phyloP scores from a whole-genome alignment of 2,888 invertebrate species.

The Dorcus hopei region DNA sequence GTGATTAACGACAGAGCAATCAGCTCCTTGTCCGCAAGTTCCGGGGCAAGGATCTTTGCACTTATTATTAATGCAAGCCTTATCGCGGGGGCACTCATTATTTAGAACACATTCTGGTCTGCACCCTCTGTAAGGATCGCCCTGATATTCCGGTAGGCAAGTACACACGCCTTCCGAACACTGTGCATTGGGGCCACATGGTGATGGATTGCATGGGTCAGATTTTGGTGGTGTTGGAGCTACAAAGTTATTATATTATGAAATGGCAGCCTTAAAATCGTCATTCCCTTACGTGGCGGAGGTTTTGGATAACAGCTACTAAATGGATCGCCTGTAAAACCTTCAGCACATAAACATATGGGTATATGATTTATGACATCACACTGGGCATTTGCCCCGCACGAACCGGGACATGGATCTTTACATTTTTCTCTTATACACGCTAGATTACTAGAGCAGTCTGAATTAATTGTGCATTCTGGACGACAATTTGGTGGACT shows the following conservation, averaged over 20 bases:
- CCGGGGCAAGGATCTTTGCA: slow-evolving; percentile 72
- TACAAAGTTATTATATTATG: slow-evolving; percentile 40
- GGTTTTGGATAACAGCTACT: slow-evolving; percentile 59
- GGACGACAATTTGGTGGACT: slow-evolving; percentile 70
- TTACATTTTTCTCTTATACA: slow-evolving; percentile 72
- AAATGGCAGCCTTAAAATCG: neutral
- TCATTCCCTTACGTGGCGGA: slow-evolving; percentile 32
- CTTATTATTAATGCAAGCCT: slow-evolving; percentile 70
- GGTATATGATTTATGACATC: slow-evolving; percentile 67
- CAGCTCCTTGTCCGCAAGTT: slow-evolving; percentile 59
- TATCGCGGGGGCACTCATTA: slow-evolving; percentile 65
- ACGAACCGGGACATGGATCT: slow-evolving; percentile 72
- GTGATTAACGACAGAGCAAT: slow-evolving; percentile 58
- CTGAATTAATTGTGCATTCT: slow-evolving; percentile 69
- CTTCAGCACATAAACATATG: slow-evolving; percentile 63
- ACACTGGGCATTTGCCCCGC: slow-evolving; percentile 63
- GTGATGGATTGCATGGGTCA: slow-evolving; percentile 71
- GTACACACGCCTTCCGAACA: slow-evolving; percentile 67
- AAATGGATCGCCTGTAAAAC: slow-evolving; percentile 65
- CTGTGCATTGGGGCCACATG: slow-evolving; percentile 62
- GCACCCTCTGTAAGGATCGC: slow-evolving; percentile 71
- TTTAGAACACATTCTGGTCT: slow-evolving; percentile 76
- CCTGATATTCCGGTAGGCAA: slow-evolving; percentile 69
- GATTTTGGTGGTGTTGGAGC: slow-evolving; percentile 44
- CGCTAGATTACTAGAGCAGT: slow-evolving; percentile 67